Percentiles rank a stretch among this genome's conserved stretches.
These are phyloP conservation scores for Cephus nigrinus DNA, from an alignment of 2,888 invertebrate genomes.

Conservation along the genomic window DNA sequence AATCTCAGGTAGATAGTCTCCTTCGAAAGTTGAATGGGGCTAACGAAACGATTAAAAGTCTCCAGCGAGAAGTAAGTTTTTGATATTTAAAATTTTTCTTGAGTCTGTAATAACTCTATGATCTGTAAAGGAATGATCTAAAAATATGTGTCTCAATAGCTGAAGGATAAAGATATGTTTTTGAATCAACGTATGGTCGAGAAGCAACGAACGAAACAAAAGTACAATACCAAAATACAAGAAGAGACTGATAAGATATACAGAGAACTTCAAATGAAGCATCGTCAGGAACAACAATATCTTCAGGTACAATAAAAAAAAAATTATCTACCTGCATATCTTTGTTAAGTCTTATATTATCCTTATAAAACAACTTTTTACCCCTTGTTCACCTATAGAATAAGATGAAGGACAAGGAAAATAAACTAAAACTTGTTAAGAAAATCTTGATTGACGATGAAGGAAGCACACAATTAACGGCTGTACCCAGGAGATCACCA, in stretches of 20 bases:
- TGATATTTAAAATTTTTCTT: background rate
- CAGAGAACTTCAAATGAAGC: constrained; percentile 75
- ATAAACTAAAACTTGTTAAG: constrained; percentile 73
- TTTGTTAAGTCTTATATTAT: background rate
- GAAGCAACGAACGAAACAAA: constrained; percentile 68
- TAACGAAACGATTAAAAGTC: constrained; percentile 72
- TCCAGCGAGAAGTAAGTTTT: constrained; percentile 69
- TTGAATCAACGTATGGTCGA: constrained; percentile 68
- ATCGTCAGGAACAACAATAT: constrained; percentile 72
- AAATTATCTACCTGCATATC: background rate
- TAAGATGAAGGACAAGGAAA: constrained; percentile 72
- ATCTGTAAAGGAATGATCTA: background rate
- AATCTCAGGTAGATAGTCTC: constrained; percentile 73
- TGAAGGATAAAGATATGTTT: constrained; percentile 68
- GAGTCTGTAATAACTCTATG: background rate
- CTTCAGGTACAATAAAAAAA: constrained; percentile 59
- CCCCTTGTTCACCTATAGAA: constrained; percentile 47
- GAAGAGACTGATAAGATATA: constrained; percentile 81
- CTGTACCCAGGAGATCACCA: background rate
- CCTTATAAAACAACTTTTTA: background rate
- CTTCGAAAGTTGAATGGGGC: constrained; percentile 75
- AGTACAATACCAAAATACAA: constrained; percentile 70
- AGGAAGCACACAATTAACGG: constrained; percentile 24
- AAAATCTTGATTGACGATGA: constrained; percentile 71
- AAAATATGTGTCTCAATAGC: constrained; percentile 26